phyloP scores from a whole-genome alignment of 2,113 vertebrate species.

The Paradoxurus hermaphroditus region DNA sequence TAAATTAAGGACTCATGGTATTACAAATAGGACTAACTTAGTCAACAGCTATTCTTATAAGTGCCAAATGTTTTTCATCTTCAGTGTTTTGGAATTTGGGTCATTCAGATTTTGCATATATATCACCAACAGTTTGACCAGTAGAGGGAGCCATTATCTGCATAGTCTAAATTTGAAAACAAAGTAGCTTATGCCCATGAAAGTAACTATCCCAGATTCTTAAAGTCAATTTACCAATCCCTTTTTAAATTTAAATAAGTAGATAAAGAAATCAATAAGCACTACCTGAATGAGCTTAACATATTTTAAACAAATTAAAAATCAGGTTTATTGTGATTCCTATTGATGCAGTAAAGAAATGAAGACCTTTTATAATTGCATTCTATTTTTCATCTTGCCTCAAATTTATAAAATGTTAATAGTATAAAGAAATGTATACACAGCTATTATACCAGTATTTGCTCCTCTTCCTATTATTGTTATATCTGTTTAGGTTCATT shows the following conservation, averaged over 20 bases:
- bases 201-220: background rate
- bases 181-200: background rate
- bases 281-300: background rate
- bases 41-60: background rate
- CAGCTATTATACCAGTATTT: background rate
- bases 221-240: background rate
- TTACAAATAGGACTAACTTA: background rate
- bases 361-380: background rate
- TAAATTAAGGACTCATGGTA: background rate
- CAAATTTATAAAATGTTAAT: background rate
- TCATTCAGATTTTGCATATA: background rate
- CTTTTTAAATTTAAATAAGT: background rate
- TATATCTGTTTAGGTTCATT: background rate
- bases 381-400: background rate
- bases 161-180: slow-evolving; percentile 19
- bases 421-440: background rate
- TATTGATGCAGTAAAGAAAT: background rate
- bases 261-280: background rate
- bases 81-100: background rate
- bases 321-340: background rate
- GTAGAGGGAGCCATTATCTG: slow-evolving; percentile 79
- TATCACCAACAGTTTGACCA: background rate
- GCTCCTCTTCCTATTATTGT: background rate
- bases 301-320: background rate
- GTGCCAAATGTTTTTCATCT: background rate